A percentile compares a stretch with the other conserved stretches of the same genome.
phyloP scores from a whole-genome alignment of 2,797 vertebrate species.

The Cryptoprocta ferox region DNA sequence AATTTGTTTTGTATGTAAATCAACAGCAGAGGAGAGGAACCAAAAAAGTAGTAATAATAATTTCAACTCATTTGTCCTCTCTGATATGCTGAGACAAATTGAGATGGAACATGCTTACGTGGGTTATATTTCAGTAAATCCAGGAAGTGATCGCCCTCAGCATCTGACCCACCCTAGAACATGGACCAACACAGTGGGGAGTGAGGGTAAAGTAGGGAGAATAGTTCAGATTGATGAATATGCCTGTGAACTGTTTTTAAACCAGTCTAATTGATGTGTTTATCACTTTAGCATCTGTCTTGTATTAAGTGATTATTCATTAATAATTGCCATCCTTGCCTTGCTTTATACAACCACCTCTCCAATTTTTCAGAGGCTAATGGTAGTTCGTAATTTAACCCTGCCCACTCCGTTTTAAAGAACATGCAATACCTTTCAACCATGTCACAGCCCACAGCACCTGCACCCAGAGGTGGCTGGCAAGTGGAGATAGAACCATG shows the following conservation, averaged over 20 bases:
- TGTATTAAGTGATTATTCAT: conserved; percentile 65
- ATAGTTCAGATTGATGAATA: conserved; percentile 21
- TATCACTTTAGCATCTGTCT: conserved; percentile 69
- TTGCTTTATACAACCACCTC: conserved; percentile 44
- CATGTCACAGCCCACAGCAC: background rate
- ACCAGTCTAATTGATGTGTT: conserved; percentile 62
- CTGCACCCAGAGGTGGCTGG: background rate
- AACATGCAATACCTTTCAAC: background rate
- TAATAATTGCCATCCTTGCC: conserved; percentile 61
- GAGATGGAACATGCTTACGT: conserved; percentile 49
- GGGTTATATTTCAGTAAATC: conserved; percentile 34
- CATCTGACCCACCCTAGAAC: background rate
- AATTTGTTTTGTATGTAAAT: conserved; percentile 72
- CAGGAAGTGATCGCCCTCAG: background rate
- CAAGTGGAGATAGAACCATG: background rate
- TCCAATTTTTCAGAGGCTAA: conserved; percentile 27
- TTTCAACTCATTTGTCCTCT: conserved; percentile 64
- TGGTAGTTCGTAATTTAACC: background rate
- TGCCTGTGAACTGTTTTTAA: conserved; percentile 51
- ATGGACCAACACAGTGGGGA: background rate
- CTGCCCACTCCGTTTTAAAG: background rate
- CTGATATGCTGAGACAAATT: conserved; percentile 52
- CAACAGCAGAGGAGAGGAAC: conserved; percentile 57
- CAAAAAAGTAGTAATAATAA: conserved; percentile 52
- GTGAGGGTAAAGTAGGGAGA: background rate